These are phyloP conservation scores for Phorcus lineatus DNA, from an alignment of 2,888 invertebrate genomes.

Conservation along the genomic window DNA sequence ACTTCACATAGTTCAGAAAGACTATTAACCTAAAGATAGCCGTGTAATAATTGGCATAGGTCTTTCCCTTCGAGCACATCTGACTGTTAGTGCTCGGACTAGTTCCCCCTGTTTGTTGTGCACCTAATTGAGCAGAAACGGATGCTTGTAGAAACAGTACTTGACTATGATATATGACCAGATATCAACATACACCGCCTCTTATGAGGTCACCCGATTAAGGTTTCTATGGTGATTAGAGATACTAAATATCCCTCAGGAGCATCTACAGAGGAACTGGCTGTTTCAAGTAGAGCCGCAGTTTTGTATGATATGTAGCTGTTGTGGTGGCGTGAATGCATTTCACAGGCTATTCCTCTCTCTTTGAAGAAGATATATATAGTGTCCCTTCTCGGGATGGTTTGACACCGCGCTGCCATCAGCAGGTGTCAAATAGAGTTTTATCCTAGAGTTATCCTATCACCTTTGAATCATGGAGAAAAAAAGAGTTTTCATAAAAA, in stretches of 20 bases:
- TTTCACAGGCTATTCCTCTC: neutral
- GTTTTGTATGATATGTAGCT: neutral
- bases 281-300: neutral
- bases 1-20: neutral
- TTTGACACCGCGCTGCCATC: too few relatives aligned
- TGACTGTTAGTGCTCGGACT: neutral
- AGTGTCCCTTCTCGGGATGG: too few relatives aligned
- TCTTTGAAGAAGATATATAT: too few relatives aligned
- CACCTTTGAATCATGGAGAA: too few relatives aligned
- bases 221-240: neutral
- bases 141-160: neutral
- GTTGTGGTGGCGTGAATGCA: neutral
- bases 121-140: neutral
- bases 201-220: slow-evolving; percentile 4
- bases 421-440: too few relatives aligned
- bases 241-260: neutral
- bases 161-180: neutral
- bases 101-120: neutral
- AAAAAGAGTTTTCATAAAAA: too few relatives aligned
- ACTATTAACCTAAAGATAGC: neutral
- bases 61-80: neutral
- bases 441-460: too few relatives aligned
- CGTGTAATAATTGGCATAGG: neutral
- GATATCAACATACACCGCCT: neutral
- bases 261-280: neutral